Conservation (phyloP, 1,140 invertebrate species). For the Anastrepha obliqua region DNA sequence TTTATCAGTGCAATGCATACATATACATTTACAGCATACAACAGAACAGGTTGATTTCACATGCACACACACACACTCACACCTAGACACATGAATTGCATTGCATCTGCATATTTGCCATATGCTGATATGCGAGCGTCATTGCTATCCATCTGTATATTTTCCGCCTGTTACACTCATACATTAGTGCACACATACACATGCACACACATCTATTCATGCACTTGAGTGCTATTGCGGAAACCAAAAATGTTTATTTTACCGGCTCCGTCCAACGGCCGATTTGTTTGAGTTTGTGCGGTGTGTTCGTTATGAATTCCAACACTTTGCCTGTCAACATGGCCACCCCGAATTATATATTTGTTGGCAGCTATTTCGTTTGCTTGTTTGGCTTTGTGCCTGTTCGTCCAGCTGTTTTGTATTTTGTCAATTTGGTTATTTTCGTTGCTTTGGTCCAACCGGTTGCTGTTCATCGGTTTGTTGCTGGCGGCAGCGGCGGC, state of each 20-base stretch:
- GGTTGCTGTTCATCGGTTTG: not conserved
- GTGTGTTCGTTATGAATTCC: not conserved
- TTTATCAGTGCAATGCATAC: not conserved
- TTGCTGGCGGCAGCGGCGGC: not conserved
- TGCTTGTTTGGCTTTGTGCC: slow-evolving; percentile 36
- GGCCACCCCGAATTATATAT: not conserved
- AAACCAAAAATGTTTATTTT: slow-evolving; percentile 43
- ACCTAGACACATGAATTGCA: not conserved
- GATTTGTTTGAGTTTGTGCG: not conserved
- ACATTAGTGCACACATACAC: not conserved
- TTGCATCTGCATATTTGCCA: slow-evolving; percentile 19
- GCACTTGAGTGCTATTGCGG: slow-evolving; percentile 12
- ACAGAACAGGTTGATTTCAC: not conserved
- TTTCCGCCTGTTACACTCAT: not conserved
- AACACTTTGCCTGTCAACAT: slow-evolving; percentile 38
- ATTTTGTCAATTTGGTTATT: slow-evolving; percentile 38
- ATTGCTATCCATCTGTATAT: not conserved
- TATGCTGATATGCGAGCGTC: not conserved
- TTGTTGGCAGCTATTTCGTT: slow-evolving; percentile 21
- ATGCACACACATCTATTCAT: not conserved
- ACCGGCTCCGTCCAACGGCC: not conserved
- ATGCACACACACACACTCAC: not conserved
- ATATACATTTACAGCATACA: not conserved
- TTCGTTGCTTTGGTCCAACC: slow-evolving; percentile 3
- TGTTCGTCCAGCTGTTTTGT: slow-evolving; percentile 42